These are phyloP conservation scores for Oreohelix idahoensis DNA, from an alignment of 1,140 invertebrate species.

Conservation along the genomic window DNA sequence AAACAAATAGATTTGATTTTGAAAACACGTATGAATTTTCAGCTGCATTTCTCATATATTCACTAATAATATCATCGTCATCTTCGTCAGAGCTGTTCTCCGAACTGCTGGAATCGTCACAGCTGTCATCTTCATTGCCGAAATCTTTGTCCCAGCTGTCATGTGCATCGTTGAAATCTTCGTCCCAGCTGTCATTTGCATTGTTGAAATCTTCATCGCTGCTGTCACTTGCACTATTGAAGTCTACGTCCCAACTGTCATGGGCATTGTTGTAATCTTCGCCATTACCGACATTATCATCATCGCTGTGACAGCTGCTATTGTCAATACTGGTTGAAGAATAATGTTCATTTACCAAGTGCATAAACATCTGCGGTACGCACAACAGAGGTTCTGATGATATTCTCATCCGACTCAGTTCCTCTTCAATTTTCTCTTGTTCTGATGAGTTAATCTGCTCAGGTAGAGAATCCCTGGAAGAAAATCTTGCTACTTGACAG, in stretches of 20 bases:
- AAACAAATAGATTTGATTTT: too few relatives aligned
- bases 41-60: too few relatives aligned
- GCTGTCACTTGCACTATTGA: too few relatives aligned
- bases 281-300: too few relatives aligned
- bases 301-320: too few relatives aligned
- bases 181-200: too few relatives aligned
- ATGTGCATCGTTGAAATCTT: neutral
- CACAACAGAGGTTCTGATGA: neutral
- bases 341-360: too few relatives aligned
- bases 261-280: too few relatives aligned
- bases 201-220: too few relatives aligned
- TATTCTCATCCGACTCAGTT: neutral
- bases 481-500: neutral
- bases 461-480: neutral
- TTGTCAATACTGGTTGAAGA: too few relatives aligned
- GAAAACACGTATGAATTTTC: too few relatives aligned
- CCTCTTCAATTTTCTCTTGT: neutral
- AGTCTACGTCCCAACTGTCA: too few relatives aligned
- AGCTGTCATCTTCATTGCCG: neutral
- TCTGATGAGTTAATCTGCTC: neutral
- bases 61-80: neutral
- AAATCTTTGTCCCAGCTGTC: neutral
- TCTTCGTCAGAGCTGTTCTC: neutral
- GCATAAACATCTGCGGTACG: neutral
- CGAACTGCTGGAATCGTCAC: neutral